These are phyloP conservation scores for Anastatus disparis DNA, from an alignment of 1,140 invertebrate genomes.

Conservation along the genomic window DNA sequence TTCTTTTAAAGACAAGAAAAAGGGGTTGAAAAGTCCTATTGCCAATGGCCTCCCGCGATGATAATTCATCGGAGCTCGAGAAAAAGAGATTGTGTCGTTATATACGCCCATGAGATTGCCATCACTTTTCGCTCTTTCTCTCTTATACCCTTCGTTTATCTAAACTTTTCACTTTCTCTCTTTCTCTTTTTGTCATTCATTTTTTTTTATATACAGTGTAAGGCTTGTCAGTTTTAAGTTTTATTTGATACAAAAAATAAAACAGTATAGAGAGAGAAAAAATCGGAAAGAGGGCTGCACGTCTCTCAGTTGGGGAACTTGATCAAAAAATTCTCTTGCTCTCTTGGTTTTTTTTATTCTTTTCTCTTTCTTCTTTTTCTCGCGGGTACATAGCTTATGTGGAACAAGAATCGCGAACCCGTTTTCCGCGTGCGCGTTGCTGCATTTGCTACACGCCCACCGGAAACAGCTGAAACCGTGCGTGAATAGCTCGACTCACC, in stretches of 20 bases:
- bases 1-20: conserved; percentile 27
- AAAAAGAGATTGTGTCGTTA: too few species aligned
- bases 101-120: conserved; percentile 62
- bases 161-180: conserved; percentile 38
- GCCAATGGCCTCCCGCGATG: conserved; percentile 52
- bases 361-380: conserved; percentile 21
- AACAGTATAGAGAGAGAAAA: conserved; percentile 40
- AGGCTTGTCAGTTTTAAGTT: background rate
- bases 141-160: too few species aligned
- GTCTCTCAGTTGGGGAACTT: background rate
- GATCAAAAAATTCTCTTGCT: background rate
- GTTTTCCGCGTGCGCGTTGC: conserved; percentile 55
- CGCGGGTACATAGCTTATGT: too few species aligned
- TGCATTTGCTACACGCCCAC: conserved; percentile 66
- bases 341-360: too few species aligned
- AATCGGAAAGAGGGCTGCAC: conserved; percentile 3
- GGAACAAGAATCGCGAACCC: conserved; percentile 62
- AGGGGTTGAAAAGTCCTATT: conserved; percentile 16
- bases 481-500: conserved; percentile 53
- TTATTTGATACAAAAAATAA: too few species aligned
- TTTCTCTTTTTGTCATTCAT: conserved; percentile 23
- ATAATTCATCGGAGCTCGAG: conserved; percentile 51
- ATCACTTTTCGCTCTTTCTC: conserved; percentile 44
- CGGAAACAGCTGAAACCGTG: conserved; percentile 64
- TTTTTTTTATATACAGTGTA: background rate